Conservation (phyloP, 2,113 vertebrate genomes). For the Rhinichthys klamathensis region DNA sequence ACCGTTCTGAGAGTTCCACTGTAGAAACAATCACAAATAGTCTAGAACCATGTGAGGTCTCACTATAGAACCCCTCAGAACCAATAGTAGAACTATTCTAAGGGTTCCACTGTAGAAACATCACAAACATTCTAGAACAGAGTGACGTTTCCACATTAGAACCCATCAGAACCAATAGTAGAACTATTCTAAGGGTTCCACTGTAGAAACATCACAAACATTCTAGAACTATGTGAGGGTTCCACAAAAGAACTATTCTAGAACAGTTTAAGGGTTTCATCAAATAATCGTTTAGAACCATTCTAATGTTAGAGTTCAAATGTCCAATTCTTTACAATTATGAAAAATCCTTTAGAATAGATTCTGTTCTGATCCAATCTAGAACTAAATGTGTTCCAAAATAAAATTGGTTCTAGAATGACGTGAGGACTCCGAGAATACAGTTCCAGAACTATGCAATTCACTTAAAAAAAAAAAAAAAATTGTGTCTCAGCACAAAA, state of each 20-base stretch:
- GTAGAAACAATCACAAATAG: too few relatives aligned
- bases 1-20: too few relatives aligned
- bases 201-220: too few relatives aligned
- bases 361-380: not conserved
- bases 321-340: not conserved
- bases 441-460: not conserved
- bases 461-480: too few relatives aligned
- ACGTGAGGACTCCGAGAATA: not conserved
- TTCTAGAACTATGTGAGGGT: not conserved
- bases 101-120: too few relatives aligned
- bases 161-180: not conserved
- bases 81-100: too few relatives aligned
- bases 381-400: not conserved
- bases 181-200: not conserved
- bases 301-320: not conserved
- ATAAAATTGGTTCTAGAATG: not conserved
- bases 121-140: too few relatives aligned
- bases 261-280: not conserved
- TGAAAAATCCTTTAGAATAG: too few relatives aligned
- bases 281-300: not conserved
- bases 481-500: not conserved
- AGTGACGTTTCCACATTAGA: not conserved
- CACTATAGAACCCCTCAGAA: too few relatives aligned
- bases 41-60: too few relatives aligned
- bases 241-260: not conserved